Base-by-base conservation (phyloP, 1,140 invertebrate species). In the Melanaphis sacchari region DNA sequence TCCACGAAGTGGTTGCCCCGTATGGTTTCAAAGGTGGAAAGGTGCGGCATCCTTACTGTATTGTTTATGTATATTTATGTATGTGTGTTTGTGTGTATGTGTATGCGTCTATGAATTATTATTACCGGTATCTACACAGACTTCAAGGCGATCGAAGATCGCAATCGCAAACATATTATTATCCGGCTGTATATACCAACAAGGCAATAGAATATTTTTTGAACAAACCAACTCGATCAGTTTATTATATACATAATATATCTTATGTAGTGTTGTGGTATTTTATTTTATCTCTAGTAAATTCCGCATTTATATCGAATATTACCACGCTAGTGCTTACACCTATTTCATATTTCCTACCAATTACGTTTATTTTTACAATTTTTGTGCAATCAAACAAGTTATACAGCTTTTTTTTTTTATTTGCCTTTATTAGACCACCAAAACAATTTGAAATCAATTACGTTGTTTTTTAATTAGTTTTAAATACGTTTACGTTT, bases 61-160 rank as follows among this genome's bases (percentile, higher is more conserved):
- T 85, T 41, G 85, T n/a, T 88, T 15, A 81, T 91, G n/a, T 46
- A 46, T 38, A 43, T n/a, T 43, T 31, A 9, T 85, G 31, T 85
- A 36, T 91, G 54, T 66, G 26, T 66, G 59, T 66, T 26, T 49
- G 90, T 91, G 41, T 66, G 24, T 41, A 38, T 22, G 31, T 31
- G 87, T 24, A 21, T 36, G 66, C 4, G 40, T 81, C 59, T 82
- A 81, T 82, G 91, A 92, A 52, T 92, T 92, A 92, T 92, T 82
- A 82, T 49, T 82, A 46, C 41, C 91, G 66, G 91, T 92, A 92
- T 92, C 91, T 82, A 46, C 31, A 26, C 46, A 82, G 91, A 82
- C 91, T 81, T 49, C 91, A 92, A 92, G 91, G 91, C 91, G 66
- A 92, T 92, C 76, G 43, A 38, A 82, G 91, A 92, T 92, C 91